Percentiles rank a stretch among this genome's conserved stretches.
phyloP scores from a whole-genome alignment of 2,113 vertebrate species.

The Psophia crepitans region DNA sequence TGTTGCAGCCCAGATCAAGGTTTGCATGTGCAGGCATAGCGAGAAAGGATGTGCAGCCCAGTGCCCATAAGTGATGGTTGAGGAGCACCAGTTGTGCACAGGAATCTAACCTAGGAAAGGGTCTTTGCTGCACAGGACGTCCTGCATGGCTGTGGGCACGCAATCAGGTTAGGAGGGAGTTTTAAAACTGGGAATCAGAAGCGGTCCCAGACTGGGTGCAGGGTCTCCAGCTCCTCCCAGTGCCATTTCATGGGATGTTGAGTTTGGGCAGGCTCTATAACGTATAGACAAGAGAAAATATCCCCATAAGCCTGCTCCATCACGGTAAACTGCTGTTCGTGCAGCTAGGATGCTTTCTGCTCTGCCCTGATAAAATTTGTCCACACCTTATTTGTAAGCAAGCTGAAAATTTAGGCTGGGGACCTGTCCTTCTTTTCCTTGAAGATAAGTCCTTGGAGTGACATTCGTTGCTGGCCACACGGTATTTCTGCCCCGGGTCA shows the following conservation, averaged over 20 bases:
- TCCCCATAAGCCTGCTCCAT: rapidly evolving
- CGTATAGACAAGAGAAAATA: rapidly evolving
- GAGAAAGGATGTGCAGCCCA: not conserved
- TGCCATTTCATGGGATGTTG: not conserved
- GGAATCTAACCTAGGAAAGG: not conserved
- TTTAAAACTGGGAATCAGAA: not conserved
- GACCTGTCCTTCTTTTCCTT: not conserved
- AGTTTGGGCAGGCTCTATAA: rapidly evolving
- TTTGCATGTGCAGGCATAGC: not conserved
- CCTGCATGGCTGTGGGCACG: not conserved
- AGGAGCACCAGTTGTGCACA: not conserved
- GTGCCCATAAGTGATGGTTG: rapidly evolving
- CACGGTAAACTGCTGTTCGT: rapidly evolving
- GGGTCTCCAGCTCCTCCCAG: not conserved
- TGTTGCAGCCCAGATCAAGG: not conserved
- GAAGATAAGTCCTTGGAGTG: not conserved
- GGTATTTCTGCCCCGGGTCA: not conserved
- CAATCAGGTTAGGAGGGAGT: not conserved
- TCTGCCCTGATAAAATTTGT: not conserved
- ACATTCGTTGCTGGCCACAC: not conserved
- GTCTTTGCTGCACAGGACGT: not conserved
- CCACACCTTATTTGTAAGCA: not conserved
- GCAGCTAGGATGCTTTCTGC: not conserved
- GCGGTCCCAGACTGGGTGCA: not conserved
- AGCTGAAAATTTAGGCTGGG: not conserved